Evolutionary conservation across 2,888 invertebrate genomes (phyloP), one percentile per base, ranked within the genome.

Genomic region (Nebria brevicollis): DNA sequence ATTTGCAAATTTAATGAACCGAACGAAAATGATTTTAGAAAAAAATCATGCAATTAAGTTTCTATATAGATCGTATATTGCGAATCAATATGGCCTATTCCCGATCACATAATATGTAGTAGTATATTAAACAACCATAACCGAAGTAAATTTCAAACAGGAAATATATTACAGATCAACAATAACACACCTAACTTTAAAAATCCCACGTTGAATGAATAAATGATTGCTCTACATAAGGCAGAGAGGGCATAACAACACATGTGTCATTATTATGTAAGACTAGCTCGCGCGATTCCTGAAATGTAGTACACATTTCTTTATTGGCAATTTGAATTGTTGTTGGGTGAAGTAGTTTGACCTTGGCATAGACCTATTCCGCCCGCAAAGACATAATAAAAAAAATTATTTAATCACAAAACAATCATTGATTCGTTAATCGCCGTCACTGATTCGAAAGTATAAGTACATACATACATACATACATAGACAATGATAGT

Each of bases 321-420:
- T 13, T 5, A 54, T 13, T 54, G 68, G 26, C 15, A 11, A 26
- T 26, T 68, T 68, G 20, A 68, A n/a, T 26, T 25, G 26, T 68
- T 66, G 70, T 77, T 77, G 68, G 77, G 77, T 20, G 77, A 15
- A 66, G 77, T 68, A 10, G 41, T 76, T 41, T 76, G 43, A 42
- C 77, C 77, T 77, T 77, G 77, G 43, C 77, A 41, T 11, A 77
- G 77, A 68, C 43, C 68, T 77, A 77, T 68, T n/a, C 13, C 73
- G 73, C 15, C 43, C 73, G 25, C 70, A 70, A 41, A 75, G 65
- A 70, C 54, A 54, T 11, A 8, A 54, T 11, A 34, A 34, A 34
- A 34, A 34, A 34, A 34, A 34, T 34, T 34, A 34, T 34, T 34
- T 34, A 34, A 34, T 11, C 66, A 66, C 66, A 66, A 66, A 66